Evolutionary conservation across 2,797 vertebrate genomes (phyloP), one percentile per base, ranked within the genome.

Genomic region (Sphenopsis melanotis): DNA sequence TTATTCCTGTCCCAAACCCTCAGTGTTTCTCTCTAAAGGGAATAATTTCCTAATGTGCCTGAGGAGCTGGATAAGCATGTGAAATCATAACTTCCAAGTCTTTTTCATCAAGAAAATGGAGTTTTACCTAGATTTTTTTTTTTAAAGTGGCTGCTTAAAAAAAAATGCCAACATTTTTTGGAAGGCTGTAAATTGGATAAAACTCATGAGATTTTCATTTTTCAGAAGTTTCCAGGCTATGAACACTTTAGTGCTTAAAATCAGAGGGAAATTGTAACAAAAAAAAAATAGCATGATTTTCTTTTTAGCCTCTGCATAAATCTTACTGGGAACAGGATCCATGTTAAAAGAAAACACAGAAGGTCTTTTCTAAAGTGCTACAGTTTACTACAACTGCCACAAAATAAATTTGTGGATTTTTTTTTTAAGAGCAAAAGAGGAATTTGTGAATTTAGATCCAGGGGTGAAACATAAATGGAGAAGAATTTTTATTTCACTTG

Each of bases 281-380:
- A 70, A 89, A 3, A 46, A 47, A 49, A 29, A 30, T 71, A 93
- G 50, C 2, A 0, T 61, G 65, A 90, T 83, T 94, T 96, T 92
- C 79, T 21, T 77, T 93, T 90, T 91, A 93, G 75, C 69, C 83
- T 92, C 60, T 95, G 89, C 69, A 86, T 95, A 92, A 91, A 83
- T 92, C 76, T 86, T 85, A 55, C 91, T 85, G 89, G 78, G 90
- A 96, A 92, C 61, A 87, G 30, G 41, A 88, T 88, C 44, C 49
- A 30, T 80, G 82, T 36, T 89, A 83, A 91, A 95, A 81, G 84
- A 92, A 93, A 94, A 94, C 72, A 92, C 92, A 95, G 92, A 95
- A 91, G 87, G 87, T 87, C 87, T 95, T 80, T 27, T 85, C 42
- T 80, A 37, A 95, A 92, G 84, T 93, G 95, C 95, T 94, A 52